Base-by-base conservation (phyloP, 2,888 invertebrate species). In the Chymomyza amoena region DNA sequence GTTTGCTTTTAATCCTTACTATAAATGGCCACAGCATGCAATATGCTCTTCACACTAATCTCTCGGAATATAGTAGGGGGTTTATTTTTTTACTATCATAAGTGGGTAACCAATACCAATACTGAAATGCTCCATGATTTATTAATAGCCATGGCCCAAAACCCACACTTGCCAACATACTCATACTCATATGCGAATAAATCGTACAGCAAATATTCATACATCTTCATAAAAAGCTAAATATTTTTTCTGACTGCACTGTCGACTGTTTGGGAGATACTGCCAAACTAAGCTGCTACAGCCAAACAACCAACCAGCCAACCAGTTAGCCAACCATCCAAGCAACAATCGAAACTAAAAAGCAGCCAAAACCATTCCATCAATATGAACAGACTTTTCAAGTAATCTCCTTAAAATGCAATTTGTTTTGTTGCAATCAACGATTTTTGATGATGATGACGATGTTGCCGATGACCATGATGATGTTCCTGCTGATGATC, bases 371-470 rank as follows among this genome's bases (percentile, higher is more conserved):
- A 25, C 61, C 56, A 64, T 64, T 59, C 59, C 59, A 45, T 45
- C 39, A 45, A 45, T 45, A 45, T 45, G 39, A 45, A 45, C 39
- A 45, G 39, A 45, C 36, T 16, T 10, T 54, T 54, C 7, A 74
- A 73, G 81, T 84, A 84, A 84, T 85, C 84, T 84, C 75, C 84
- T 85, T 85, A 85, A 85, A 85, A 87, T 83, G 84, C 83, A 85
- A 85, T 85, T 85, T 83, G 87, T 85, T 87, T 86, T 85, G 83
- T 81, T 87, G 84, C 84, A 87, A 84, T 87, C 87, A 87, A 84
- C 84, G 87, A 86, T 84, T 86, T 86, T 84, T 82, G 87, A 87
- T 84, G 87, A 84, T 84, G 86, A 81, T 72, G 81, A 70, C 61
- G 70, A 69, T 68, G 69, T 71, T 69, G n/a, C n/a, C n/a, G 64